Evolutionary conservation across 2,888 invertebrate species (phyloP).

Genomic region (Phengaris alcon): DNA sequence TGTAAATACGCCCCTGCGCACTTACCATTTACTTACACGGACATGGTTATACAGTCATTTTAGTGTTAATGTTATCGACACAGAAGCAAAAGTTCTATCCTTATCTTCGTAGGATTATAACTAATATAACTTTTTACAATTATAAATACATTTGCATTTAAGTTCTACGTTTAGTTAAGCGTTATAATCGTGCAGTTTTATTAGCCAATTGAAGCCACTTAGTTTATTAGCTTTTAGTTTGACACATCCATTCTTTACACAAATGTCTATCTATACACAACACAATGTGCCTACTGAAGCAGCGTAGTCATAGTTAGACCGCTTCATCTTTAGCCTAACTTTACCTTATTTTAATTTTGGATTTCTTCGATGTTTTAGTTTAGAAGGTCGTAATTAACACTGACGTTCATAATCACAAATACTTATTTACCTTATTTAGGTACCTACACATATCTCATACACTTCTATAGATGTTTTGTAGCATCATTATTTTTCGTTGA

Average conservation of each 20-base stretch:
- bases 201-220: neutral
- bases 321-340: neutral
- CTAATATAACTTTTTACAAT: slow-evolving; percentile 2
- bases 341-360: neutral
- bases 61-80: neutral
- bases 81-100: slow-evolving; percentile 1
- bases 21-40: slow-evolving; percentile 7
- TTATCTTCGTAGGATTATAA: neutral
- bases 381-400: neutral
- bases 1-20: slow-evolving; percentile 19
- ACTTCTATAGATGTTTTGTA: neutral
- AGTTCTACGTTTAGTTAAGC: slow-evolving; percentile 23
- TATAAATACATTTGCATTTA: slow-evolving; percentile 9
- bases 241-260: slow-evolving; percentile 20
- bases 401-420: too few relatives aligned
- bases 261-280: slow-evolving; percentile 26
- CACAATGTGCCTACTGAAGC: slow-evolving; percentile 16
- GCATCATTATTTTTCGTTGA: neutral
- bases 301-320: slow-evolving; percentile 24
- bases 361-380: neutral
- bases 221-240: slow-evolving; percentile 11
- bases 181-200: slow-evolving; percentile 25
- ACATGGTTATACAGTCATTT: neutral
- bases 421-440: neutral
- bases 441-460: neutral